Evolutionary conservation across 2,797 vertebrate species (phyloP), one percentile per base, ranked within the genome.

Genomic region (Tamandua tetradactyla): DNA sequence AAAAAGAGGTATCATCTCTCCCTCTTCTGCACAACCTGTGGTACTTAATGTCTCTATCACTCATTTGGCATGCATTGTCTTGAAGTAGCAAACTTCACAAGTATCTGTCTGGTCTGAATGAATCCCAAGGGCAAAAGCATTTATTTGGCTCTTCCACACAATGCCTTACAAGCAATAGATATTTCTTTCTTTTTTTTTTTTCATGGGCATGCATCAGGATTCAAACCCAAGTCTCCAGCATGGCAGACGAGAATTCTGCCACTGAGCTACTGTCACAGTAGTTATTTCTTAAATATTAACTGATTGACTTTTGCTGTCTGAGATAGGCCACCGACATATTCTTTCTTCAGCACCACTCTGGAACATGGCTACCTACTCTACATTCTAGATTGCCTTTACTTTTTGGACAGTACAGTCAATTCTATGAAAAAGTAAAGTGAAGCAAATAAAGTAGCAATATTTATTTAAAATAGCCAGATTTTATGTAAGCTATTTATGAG

Each of bases 391-490:
- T 68, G 7, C 30, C 27, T 66, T 61, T 18, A 59, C 72, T 91
- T 32, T 49, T 32, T 52, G 44, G 30, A 82, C 42, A 15, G 68
- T 27, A 42, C 5, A 71, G 68, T 20, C 87, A 83, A 76, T 87
- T 64, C 74, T 90, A 57, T 85, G 37, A 64, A 93, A 93, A 88
- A 78, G 32, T 75, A 66, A 89, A 94, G 68, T 83, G n/a, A 95
- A 87, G 40, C n/a, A 86, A 74, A 64, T 18, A 75, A 69, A 94
- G 18, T 37, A 88, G 80, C 2, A 92, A 40, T 0, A 13, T 57
- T 81, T 57, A 37, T 57, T 76, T 81, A 94, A 95, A 69, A 85
- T 30, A 85, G 62, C 27, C 8, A 79, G 47, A 68, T 61, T 94
- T 89, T 72, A 62, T 49, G 35, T 80, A 78, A 55, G 23, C 47